These are phyloP conservation scores for Hypomecis atomaria DNA, from an alignment of 2,888 invertebrate genomes.

Conservation along the genomic window DNA sequence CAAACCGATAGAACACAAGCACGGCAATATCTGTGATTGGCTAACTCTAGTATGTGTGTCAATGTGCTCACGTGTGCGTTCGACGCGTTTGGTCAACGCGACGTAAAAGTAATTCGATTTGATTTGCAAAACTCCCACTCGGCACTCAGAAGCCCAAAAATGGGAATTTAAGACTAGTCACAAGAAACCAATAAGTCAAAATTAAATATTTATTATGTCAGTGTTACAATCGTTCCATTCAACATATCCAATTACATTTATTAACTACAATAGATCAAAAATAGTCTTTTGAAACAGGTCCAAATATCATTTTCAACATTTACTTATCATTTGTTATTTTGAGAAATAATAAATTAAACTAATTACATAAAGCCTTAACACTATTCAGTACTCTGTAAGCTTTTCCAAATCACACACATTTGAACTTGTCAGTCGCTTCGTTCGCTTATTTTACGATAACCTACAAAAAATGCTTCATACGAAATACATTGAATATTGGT, in stretches of 20 bases:
- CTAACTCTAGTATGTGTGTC: no score
- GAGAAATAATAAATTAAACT: conserved; percentile 24
- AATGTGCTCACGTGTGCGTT: no score
- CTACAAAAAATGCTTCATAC: background rate
- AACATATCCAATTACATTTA: conserved; percentile 35
- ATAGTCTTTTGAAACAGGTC: conserved; percentile 40
- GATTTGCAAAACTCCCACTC: no score
- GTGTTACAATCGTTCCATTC: conserved; percentile 35
- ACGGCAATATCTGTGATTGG: no score
- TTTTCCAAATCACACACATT: conserved; percentile 60
- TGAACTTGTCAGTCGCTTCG: conserved; percentile 65
- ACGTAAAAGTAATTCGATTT: no score
- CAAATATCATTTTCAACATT: conserved; percentile 28
- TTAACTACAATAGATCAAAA: conserved; percentile 39
- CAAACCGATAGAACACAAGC: no score
- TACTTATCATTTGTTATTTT: conserved; percentile 27
- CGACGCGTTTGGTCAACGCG: no score
- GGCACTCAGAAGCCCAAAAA: no score
- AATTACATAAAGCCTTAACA: conserved; percentile 44
- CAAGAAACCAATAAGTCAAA: conserved; percentile 25
- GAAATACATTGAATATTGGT: background rate
- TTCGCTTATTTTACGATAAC: conserved; percentile 18
- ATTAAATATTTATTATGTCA: conserved; percentile 35
- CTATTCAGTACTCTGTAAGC: conserved; percentile 53
- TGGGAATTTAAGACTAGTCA: background rate